Evolutionary conservation across 2,113 vertebrate species (phyloP), one percentile per base, ranked within the genome.

Genomic region (Brachionichthys hirsutus): DNA sequence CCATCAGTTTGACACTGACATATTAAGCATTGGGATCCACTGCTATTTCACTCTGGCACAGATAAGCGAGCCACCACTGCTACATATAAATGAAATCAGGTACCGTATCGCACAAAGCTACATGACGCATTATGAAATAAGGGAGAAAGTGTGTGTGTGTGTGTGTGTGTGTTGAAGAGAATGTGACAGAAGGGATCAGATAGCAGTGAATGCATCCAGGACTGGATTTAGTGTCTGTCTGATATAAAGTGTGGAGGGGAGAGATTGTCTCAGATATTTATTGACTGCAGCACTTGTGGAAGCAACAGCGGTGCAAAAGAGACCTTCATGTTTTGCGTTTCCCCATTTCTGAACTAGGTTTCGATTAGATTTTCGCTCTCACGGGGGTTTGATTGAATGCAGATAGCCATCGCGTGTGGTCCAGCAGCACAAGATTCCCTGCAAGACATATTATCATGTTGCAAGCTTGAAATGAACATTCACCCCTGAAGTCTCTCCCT

Each of bases 41-140:
- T 62, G 78, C 74, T 67, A 78, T 84, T 82, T 85, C 82, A 82
- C 72, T 72, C 12, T 5, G 2, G 54, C 36, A 40, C 63, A 70
- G 84, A 89, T 87, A 87, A 85, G 68, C 56, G 57, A 71, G 54
- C 63, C 49, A 56, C 70, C 68, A 74, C 65, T 64, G 78, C 82
- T 75, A 57, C 56, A 74, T 75, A 82, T 77, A 80, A 87, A 87
- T 82, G 73, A 82, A 85, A 89, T 81, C 87, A 69, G 73, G 51
- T 48, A 53, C 65, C 68, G 70, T 81, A 86, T 87, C 87, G 76
- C 75, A 85, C 70, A 58, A 47, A 54, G 65, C 43, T 75, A 81
- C 78, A 78, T 65, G 77, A 75, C 34, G 65, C 51, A 70, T 74
- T 81, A 76, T 86, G 78, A 87, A 86, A 86, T 78, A 86, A 65